Percentiles rank a stretch among this genome's conserved stretches.
Evolutionary conservation across 2,888 invertebrate genomes (phyloP).

Genomic region (Drosophila birchii): DNA sequence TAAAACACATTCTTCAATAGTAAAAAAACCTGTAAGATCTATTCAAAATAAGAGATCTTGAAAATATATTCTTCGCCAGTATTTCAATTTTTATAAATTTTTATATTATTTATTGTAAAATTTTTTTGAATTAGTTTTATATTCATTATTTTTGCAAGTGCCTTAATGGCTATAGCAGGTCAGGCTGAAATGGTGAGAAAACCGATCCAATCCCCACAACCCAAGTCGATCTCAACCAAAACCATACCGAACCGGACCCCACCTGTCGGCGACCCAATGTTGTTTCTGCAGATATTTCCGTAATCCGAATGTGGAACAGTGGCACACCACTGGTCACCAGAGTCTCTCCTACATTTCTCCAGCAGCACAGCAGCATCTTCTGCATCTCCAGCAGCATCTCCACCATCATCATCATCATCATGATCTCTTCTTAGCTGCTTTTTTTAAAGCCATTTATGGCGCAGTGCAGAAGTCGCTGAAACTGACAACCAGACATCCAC

Average conservation of each 20-base stretch:
- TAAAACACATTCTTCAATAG: not conserved
- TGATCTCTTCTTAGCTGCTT: conserved; percentile 12
- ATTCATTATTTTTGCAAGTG: not conserved
- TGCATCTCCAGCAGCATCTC: conserved; percentile 10
- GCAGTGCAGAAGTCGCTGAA: conserved; percentile 47
- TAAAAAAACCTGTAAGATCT: not conserved
- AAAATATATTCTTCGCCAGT: not conserved
- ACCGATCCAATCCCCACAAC: conserved; percentile 25
- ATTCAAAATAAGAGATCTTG: not conserved
- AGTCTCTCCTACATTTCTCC: conserved; percentile 40
- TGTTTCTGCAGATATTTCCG: conserved; percentile 63
- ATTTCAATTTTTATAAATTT: not conserved
- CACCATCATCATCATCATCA: not conserved
- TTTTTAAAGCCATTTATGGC: conserved; percentile 45
- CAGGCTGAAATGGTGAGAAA: conserved; percentile 46
- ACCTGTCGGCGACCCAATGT: conserved; percentile 47
- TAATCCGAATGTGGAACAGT: conserved; percentile 79
- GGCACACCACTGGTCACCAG: conserved; percentile 65
- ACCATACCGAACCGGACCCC: conserved; percentile 50
- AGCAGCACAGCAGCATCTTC: conserved; percentile 16
- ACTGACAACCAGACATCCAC: conserved; percentile 31
- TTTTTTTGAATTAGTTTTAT: not conserved
- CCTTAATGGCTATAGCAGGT: conserved; percentile 35
- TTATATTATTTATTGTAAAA: not conserved
- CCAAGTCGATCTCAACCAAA: conserved; percentile 21